Evolutionary conservation across 2,888 invertebrate species (phyloP), one percentile per base, ranked within the genome.

Genomic region (Ypsolopha sequella): DNA sequence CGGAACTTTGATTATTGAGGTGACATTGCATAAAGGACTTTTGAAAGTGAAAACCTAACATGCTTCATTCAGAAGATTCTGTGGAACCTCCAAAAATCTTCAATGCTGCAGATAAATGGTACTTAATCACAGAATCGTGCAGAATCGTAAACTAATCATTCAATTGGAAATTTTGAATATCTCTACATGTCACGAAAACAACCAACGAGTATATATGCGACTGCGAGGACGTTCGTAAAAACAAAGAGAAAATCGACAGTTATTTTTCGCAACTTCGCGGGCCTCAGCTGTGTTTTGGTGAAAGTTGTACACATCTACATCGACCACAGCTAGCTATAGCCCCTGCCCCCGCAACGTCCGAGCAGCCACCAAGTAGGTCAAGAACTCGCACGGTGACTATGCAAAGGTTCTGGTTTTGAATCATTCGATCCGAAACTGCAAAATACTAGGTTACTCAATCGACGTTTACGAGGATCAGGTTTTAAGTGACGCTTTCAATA

Each of bases 291-390:
- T 73, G 59, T 79, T 79, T 64, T 57, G 80, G 82, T 82, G 84
- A 84, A 85, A 84, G 82, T 84, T 76, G 73, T 68, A 68, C 75
- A 24, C 24, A 80, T 80, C 13, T 13, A 48, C 80, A 77, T 67
- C 68, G 67, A 59, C 62, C 56, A 36, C 53, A 58, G 59, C 59
- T 24, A 11, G 44, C 36, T 13, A 41, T 57, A 52, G 53, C 57
- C 52, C 57, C 59, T 65, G 64, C 61, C n/a, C n/a, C n/a, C 65
- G 65, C 71, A 77, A 72, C 75, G 75, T 76, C 70, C 71, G 73
- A 73, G 74, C 76, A 72, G 65, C 58, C 56, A 60, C 55, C 63
- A 81, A 76, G 68, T 80, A 60, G 79, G 84, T 80, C 84, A 84
- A 82, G 82, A 75, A 74, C 67, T 68, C 73, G 63, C 66, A 51